phyloP scores from a whole-genome alignment of 1,140 invertebrate genomes.

The Patella vulgata region DNA sequence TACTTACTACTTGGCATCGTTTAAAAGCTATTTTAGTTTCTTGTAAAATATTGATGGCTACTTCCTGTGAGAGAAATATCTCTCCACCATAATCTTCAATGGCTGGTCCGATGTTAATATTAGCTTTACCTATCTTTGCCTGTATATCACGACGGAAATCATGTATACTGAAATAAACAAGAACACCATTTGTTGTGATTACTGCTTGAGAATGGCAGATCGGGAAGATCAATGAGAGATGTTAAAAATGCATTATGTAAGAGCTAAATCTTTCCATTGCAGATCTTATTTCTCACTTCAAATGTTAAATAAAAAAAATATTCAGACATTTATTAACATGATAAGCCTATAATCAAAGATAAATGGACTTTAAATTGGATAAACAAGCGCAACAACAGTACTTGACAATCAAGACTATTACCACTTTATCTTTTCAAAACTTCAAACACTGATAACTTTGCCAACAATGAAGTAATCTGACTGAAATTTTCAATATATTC shows the following conservation, averaged over 20 bases:
- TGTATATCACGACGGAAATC: conserved; percentile 92
- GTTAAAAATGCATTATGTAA: too few relatives aligned
- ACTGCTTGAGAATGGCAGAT: not conserved
- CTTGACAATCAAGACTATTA: too few relatives aligned
- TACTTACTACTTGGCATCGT: conserved; percentile 81
- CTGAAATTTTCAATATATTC: too few relatives aligned
- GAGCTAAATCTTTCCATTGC: not conserved
- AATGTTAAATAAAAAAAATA: too few relatives aligned
- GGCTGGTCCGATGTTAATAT: conserved; percentile 82
- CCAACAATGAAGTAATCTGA: too few relatives aligned
- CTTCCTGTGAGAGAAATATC: conserved; percentile 95
- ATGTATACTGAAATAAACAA: conserved; percentile 77
- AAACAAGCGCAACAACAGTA: too few relatives aligned
- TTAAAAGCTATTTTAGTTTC: conserved; percentile 91
- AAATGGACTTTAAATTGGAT: too few relatives aligned
- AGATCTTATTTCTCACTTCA: too few relatives aligned
- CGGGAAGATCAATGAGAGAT: not conserved
- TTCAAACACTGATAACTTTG: too few relatives aligned
- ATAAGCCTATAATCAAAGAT: too few relatives aligned
- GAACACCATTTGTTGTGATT: not conserved
- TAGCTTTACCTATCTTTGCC: conserved; percentile 92
- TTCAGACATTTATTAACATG: too few relatives aligned
- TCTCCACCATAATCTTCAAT: conserved; percentile 95
- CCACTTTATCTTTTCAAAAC: too few relatives aligned
- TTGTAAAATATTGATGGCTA: conserved; percentile 92